Base-by-base conservation (phyloP, 2,113 vertebrate genomes). In the Oreochromis tanganicae region DNA sequence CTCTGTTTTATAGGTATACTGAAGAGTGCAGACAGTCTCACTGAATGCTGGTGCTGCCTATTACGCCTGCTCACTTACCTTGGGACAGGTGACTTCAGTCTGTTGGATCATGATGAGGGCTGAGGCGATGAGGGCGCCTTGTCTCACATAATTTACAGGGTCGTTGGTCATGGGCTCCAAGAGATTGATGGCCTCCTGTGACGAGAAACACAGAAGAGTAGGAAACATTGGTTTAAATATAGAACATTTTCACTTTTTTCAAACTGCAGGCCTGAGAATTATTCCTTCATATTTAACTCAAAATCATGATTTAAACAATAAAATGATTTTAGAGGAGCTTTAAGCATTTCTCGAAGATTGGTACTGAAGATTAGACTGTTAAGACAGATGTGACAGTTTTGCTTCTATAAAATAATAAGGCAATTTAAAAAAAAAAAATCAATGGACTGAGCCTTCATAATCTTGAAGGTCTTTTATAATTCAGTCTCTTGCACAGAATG, bases 91-190 rank as follows among this genome's bases (percentile, higher is more conserved):
- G 90, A 99, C 96, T 91, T 99, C 99, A 2, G 97, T 97, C 96
- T 99, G 98, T 84, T 99, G 99, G 95, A 99, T 98, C 98, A 99
- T 99, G 95, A 99, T 98, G 89, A 99, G 97, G 56, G 98, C 98
- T 3, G 98, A 99, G 10, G 99, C 97, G 86, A 99, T 99, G 81
- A 99, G 97, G 24, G 99, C 98, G 9, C 99, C 99, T 89, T 99
- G 99, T 91, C 98, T 97, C 81, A 99, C 98, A 0, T 99, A 99
- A 95, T 99, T 99, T 84, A 99, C 98, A 0, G 98, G 99, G 93
- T 99, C 99, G 3, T 99, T 99, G 91, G 98, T 99, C 99, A 99
- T 99, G 24, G 98, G 98, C 91, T 99, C 98, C 85, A 99, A 93
- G 90, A 99, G 97, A 96, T 99, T 99, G 95, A 99, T 99, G 55